Evolutionary conservation across 2,888 invertebrate genomes (phyloP).

Genomic region (Tetragonisca angustula): DNA sequence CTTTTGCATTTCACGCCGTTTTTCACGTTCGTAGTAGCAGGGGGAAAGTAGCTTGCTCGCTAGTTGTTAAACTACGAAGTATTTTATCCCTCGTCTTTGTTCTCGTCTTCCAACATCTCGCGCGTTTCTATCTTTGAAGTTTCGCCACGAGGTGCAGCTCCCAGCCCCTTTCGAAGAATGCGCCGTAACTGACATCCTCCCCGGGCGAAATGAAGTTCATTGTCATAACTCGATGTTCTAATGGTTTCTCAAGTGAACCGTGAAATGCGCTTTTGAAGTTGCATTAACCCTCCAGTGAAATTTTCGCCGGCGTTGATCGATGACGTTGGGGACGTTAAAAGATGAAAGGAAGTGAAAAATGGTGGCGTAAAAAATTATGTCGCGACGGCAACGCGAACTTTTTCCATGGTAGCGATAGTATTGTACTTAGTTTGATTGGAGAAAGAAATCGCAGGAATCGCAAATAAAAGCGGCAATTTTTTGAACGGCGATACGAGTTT

Average conservation of each 20-base stretch:
- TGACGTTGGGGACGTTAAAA: not conserved
- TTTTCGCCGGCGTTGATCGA: not conserved
- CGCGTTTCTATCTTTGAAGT: slow-evolving; percentile 35
- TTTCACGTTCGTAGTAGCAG: too few species aligned
- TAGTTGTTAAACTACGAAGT: not conserved
- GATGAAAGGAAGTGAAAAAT: not conserved
- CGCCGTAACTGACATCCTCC: slow-evolving; percentile 23
- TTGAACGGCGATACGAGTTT: too few species aligned
- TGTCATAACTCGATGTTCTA: slow-evolving; percentile 44
- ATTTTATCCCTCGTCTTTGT: slow-evolving; percentile 22
- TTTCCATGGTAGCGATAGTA: not conserved
- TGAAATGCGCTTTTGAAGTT: slow-evolving; percentile 34
- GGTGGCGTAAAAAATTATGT: not conserved
- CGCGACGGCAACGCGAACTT: not conserved
- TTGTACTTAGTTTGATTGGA: not conserved
- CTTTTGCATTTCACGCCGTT: too few species aligned
- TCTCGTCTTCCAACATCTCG: not conserved
- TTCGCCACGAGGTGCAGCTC: not conserved
- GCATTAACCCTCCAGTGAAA: slow-evolving; percentile 13
- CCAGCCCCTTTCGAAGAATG: not conserved
- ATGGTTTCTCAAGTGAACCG: slow-evolving; percentile 39
- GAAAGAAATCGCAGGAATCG: not conserved
- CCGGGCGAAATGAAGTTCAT: slow-evolving; percentile 30
- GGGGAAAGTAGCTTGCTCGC: not conserved
- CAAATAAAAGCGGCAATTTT: not conserved